These are phyloP conservation scores for Noctua pronuba DNA, from an alignment of 2,888 invertebrate species.

Conservation along the genomic window DNA sequence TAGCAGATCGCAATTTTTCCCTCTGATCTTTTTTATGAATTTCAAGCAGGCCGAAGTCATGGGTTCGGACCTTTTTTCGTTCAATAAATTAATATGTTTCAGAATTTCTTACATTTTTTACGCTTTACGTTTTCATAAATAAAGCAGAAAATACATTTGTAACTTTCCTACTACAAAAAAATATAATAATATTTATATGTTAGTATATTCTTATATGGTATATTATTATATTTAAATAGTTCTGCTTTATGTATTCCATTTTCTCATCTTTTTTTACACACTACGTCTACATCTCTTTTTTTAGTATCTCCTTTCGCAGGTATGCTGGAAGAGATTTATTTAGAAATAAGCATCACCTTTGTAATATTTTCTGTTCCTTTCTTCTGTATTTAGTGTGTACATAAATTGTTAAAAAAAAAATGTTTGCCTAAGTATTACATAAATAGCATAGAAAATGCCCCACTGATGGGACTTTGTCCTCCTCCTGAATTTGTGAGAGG, in stretches of 20 bases:
- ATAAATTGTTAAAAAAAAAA: too few species aligned
- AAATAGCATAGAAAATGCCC: background rate
- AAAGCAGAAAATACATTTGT: constrained; percentile 1
- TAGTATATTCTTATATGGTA: too few species aligned
- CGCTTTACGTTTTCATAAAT: background rate
- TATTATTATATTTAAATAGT: too few species aligned
- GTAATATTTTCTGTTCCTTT: too few species aligned
- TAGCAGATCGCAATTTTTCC: constrained; percentile 70
- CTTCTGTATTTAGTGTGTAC: too few species aligned
- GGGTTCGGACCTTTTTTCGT: constrained; percentile 42
- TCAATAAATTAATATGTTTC: constrained; percentile 59
- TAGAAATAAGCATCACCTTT: too few species aligned
- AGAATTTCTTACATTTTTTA: background rate
- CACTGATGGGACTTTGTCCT: background rate
- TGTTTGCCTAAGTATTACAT: background rate
- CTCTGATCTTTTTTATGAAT: constrained; percentile 77
- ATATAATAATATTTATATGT: too few species aligned
- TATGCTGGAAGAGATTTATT: too few species aligned
- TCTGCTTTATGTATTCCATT: too few species aligned
- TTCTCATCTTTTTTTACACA: too few species aligned
- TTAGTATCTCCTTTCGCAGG: too few species aligned
- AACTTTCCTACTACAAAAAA: background rate
- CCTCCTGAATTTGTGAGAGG: background rate
- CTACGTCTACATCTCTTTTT: too few species aligned
- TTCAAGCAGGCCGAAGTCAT: constrained; percentile 70